Base-by-base conservation (phyloP, 2,113 vertebrate species). In the Marmota monax region DNA sequence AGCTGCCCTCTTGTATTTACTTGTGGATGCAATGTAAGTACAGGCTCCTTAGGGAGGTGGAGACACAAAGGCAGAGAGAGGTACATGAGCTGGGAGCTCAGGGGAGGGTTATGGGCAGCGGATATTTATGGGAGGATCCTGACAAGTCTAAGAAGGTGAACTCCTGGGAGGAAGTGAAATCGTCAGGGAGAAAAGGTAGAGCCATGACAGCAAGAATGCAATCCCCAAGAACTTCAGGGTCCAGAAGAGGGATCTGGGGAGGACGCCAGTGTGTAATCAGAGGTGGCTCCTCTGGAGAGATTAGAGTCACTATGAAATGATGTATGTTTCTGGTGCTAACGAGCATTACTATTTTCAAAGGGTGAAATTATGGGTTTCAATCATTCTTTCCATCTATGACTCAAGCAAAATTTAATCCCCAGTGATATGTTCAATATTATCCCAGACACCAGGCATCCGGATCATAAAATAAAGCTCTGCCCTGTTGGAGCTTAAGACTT, bases 371-470 rank as follows among this genome's bases (percentile, higher is more conserved):
- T 22, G 34, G 22, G 48, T 29, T 18, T 29, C n/a, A 39, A 4
- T 42, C 61, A 5, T 80, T 48, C 16, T 45, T 86, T 51, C 88
- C 58, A 3, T 22, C 18, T 12, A 0, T 34, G n/a, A 76, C 18
- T 7, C 37, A 32, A n/a, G 13, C 56, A 45, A 23, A 10, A 53
- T 70, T 32, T 63, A 45, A 72, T 56, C 32, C 29, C 2, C 7
- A 0, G 0, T 22, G 18, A 16, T n/a, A 2, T 32, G 39, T 4
- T 37, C 13, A 25, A 1, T 1, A 0, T 4, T 13, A 9, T 5
- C 48, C 32, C 67, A 20, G 56, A 25, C 27, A 9, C 29, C 32
- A 3, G 7, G n/a, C 7, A 11, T 1, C 12, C 22, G n/a, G 0
- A 12, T 42, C 58, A 7, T 11, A 25, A 39, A 39, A 6, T 20